Evolutionary conservation across 1,140 invertebrate genomes (phyloP).

Genomic region (Coenobita brevimanus): DNA sequence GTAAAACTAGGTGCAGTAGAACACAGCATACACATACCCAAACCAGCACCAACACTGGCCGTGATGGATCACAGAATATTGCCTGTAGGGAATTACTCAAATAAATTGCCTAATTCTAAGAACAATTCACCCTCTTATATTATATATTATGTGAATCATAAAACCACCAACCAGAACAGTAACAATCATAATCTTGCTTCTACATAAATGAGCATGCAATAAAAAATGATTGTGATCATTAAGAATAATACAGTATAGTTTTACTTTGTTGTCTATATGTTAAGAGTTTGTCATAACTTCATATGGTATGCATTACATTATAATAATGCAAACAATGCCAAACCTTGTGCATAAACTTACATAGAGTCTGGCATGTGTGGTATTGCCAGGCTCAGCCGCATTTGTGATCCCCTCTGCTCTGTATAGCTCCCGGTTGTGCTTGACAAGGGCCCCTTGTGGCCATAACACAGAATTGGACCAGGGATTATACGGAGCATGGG

Average conservation of each 20-base stretch:
- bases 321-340: too few relatives aligned
- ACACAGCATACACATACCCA: constrained; percentile 84
- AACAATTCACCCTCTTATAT: constrained; percentile 12
- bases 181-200: too few relatives aligned
- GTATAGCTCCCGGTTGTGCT: constrained; percentile 85
- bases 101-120: not conserved
- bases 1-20: constrained; percentile 83
- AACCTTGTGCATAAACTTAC: constrained; percentile 83
- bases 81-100: constrained; percentile 78
- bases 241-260: too few relatives aligned
- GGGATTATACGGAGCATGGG: constrained; percentile 78
- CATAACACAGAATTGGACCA: constrained; percentile 77
- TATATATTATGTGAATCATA: not conserved
- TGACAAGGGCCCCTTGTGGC: constrained; percentile 86
- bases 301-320: too few relatives aligned
- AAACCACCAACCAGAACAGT: too few relatives aligned
- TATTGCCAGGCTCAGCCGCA: constrained; percentile 87
- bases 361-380: constrained; percentile 87
- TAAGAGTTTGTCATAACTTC: too few relatives aligned
- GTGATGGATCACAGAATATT: constrained; percentile 90
- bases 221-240: too few relatives aligned
- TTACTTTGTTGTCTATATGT: too few relatives aligned
- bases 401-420: constrained; percentile 85
- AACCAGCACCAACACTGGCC: constrained; percentile 83
- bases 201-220: too few relatives aligned